Base-by-base conservation (phyloP, 2,113 vertebrate genomes). In the Periophthalmodon schlosseri region DNA sequence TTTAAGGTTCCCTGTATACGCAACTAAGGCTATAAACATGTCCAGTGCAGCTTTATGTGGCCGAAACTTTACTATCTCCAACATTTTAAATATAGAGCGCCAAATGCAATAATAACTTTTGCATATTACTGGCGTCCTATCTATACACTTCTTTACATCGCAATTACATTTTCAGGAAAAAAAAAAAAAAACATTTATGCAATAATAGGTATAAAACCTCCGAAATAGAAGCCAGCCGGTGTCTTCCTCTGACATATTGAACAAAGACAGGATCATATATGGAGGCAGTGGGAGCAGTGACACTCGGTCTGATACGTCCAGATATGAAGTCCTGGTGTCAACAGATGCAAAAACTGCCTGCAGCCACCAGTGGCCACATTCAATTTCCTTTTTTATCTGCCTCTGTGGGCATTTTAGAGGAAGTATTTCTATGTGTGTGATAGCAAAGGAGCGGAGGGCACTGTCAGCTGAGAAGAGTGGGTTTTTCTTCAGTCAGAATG, bases 321-420 rank as follows among this genome's bases (percentile, higher is more conserved):
- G 76, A 86, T 85, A 69, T 76, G 66, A 83, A 89, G 82, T 75
- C 81, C 66, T 11, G 28, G 81, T 85, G 83, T 85, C 81, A 84
- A 74, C 77, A 84, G 80, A 89, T 73, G 81, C 77, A 83, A 74
- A 78, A 68, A 79, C 21, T 65, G 70, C 75, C 85, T 78, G 68
- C 76, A 80, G 81, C 80, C 81, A 78, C 80, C 74, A 76, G 80
- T 34, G 34, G 70, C 72, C 63, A 67, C 73, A 73, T 86, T 75
- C 77, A 72, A 36, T 79, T 86, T 87, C 64, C 70, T 90, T 86
- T 28, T 72, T 84, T 80, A 88, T 82, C 79, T 83, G 71, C 64
- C 61, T 73, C 73, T 78, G 74, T 79, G 82, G 76, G 79, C 72
- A 58, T 76, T 86, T 77, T 77, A 73, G 72, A 78, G 73, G 71